Conservation (phyloP, 1,140 invertebrate species). For the Pissodes strobi region DNA sequence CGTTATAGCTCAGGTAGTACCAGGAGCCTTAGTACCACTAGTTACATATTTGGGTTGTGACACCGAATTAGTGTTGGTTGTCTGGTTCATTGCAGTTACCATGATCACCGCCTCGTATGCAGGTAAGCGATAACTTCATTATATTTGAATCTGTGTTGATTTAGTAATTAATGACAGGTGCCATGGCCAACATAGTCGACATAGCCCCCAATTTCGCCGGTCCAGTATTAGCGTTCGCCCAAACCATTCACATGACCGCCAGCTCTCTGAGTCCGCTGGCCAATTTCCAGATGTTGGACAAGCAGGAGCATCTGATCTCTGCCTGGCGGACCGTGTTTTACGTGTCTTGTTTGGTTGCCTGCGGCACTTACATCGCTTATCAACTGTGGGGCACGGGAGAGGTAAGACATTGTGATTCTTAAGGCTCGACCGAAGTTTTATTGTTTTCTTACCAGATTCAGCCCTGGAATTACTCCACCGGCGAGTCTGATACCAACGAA, state of each 20-base stretch:
- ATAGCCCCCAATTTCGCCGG: constrained; percentile 75
- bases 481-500: neutral
- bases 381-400: constrained; percentile 71
- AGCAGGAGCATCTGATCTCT: constrained; percentile 47
- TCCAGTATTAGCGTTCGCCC: constrained; percentile 72
- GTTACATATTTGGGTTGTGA: constrained; percentile 71
- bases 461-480: constrained; percentile 10
- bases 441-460: neutral
- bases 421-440: too few species aligned
- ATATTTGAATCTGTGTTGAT: too few species aligned
- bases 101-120: constrained; percentile 74
- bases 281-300: constrained; percentile 59
- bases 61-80: constrained; percentile 62
- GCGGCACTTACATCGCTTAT: constrained; percentile 70
- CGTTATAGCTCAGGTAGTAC: constrained; percentile 69
- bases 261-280: constrained; percentile 71
- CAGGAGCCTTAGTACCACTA: constrained; percentile 66
- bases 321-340: constrained; percentile 77
- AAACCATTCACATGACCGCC: constrained; percentile 73
- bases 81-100: constrained; percentile 74
- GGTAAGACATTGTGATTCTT: constrained; percentile 31
- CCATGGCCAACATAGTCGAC: constrained; percentile 77
- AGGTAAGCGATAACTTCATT: constrained; percentile 46
- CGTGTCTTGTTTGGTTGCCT: constrained; percentile 66
- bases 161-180: constrained; percentile 57